Percentiles rank a stretch among this genome's conserved stretches.
Evolutionary conservation across 1,140 invertebrate genomes (phyloP).

Genomic region (Metopolophium dirhodum): DNA sequence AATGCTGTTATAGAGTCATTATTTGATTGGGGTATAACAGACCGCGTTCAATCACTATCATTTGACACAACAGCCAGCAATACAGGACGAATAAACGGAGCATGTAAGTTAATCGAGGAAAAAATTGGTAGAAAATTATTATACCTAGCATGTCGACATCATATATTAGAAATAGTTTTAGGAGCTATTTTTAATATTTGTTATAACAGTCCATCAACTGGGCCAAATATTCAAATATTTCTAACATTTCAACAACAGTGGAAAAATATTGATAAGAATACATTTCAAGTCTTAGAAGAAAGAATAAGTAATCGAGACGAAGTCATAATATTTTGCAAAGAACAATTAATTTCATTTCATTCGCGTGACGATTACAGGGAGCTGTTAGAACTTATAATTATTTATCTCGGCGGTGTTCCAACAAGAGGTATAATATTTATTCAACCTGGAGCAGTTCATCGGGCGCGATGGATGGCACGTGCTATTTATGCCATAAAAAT

Average conservation of each 20-base stretch:
- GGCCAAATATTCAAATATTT: not conserved
- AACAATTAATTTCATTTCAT: not conserved
- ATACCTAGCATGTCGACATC: conserved; percentile 52
- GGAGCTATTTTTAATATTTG: not conserved
- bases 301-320: not conserved
- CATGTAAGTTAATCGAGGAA: conserved; percentile 50
- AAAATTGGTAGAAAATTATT: conserved; percentile 37
- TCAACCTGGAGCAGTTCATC: conserved; percentile 60
- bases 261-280: not conserved
- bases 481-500: conserved; percentile 60
- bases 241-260: not conserved
- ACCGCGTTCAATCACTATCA: conserved; percentile 36
- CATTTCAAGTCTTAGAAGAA: not conserved
- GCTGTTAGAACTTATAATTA: conserved; percentile 62
- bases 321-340: not conserved
- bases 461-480: too few relatives aligned
- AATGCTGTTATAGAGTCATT: too few relatives aligned
- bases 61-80: conserved; percentile 51
- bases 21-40: too few relatives aligned
- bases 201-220: not conserved
- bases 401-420: conserved; percentile 61
- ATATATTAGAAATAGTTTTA: conserved; percentile 48
- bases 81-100: conserved; percentile 23
- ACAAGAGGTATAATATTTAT: conserved; percentile 61
- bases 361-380: conserved; percentile 62